Percentiles rank a stretch among this genome's conserved stretches.
phyloP scores from a whole-genome alignment of 2,797 vertebrate genomes.

The Tapirus indicus region DNA sequence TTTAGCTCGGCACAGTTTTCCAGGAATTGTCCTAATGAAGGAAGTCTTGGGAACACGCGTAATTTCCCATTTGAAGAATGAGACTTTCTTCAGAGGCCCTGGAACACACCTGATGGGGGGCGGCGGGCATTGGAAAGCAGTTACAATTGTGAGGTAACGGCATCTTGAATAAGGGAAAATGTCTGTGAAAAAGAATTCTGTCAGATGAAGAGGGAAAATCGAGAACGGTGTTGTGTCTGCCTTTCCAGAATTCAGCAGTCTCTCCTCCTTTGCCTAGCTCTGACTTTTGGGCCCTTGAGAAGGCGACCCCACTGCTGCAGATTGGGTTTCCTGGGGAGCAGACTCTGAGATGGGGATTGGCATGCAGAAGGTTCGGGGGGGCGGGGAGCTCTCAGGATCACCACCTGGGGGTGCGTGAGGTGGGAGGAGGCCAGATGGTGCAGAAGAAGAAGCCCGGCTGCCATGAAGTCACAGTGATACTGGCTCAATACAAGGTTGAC shows the following conservation, averaged over 20 bases:
- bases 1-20: not conserved
- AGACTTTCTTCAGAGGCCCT: not conserved
- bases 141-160: accelerated
- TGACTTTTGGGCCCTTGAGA: not conserved
- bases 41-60: not conserved
- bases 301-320: no score
- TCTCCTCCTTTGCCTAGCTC: not conserved
- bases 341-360: not conserved
- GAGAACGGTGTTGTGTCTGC: accelerated
- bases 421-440: accelerated
- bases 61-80: not conserved
- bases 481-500: no score
- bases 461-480: no score
- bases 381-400: accelerated
- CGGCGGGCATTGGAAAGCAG: no score
- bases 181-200: not conserved
- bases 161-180: not conserved
- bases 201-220: not conserved
- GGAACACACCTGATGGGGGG: not conserved
- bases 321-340: not conserved
- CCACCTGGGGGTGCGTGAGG: not conserved
- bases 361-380: accelerated
- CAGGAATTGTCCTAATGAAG: not conserved
- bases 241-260: not conserved
- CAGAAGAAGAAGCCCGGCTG: not conserved